A percentile compares a stretch with the other conserved stretches of the same genome.
Evolutionary conservation across 2,888 invertebrate species (phyloP).

Genomic region (Cantharis nigra): DNA sequence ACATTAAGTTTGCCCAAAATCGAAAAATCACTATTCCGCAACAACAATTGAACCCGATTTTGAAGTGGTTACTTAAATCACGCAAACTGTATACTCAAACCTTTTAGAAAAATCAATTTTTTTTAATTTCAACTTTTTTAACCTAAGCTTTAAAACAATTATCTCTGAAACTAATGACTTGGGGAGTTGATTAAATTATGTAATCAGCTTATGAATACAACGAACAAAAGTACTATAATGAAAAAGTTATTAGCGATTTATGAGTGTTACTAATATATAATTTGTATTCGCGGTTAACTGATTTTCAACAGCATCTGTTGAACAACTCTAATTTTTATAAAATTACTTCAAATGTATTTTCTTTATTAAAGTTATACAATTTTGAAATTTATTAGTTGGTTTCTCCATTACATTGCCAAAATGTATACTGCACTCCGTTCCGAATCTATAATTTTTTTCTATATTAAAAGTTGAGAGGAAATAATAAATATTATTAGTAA

Average conservation of each 20-base stretch:
- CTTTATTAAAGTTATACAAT: not conserved
- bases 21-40: not conserved
- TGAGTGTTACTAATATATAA: not conserved
- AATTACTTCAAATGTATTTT: not conserved
- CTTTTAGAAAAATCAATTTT: not conserved
- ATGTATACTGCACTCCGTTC: not conserved
- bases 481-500: no score
- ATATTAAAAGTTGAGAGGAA: no score
- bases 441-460: not conserved
- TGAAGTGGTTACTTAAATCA: not conserved
- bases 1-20: not conserved
- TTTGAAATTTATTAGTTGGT: not conserved
- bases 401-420: not conserved
- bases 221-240: not conserved
- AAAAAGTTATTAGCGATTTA: constrained; percentile 5
- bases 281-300: not conserved
- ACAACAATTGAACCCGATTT: not conserved
- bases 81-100: not conserved
- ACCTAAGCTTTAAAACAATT: not conserved
- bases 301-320: constrained; percentile 2
- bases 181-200: not conserved
- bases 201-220: not conserved
- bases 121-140: not conserved
- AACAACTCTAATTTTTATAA: constrained; percentile 1
- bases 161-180: not conserved